phyloP scores from a whole-genome alignment of 2,888 invertebrate species.

The Stenoptilia bipunctidactyla region DNA sequence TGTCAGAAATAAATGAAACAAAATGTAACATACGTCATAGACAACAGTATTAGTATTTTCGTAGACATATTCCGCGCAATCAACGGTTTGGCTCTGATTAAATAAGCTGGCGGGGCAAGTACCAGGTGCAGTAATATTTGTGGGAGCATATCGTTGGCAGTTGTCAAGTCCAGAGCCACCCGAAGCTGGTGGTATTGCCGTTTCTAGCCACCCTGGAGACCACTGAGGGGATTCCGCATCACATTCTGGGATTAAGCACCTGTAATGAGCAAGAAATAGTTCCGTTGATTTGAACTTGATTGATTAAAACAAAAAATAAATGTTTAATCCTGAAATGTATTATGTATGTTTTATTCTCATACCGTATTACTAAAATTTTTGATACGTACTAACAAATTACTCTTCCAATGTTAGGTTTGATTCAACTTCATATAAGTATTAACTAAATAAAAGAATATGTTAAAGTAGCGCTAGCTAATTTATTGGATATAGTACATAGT shows the following conservation, averaged over 20 bases:
- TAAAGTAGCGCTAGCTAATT: too few relatives aligned
- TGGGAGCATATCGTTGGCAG: slow-evolving; percentile 46
- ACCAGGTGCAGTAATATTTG: slow-evolving; percentile 8
- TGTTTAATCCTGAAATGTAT: slow-evolving; percentile 40
- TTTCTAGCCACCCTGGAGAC: slow-evolving; percentile 47
- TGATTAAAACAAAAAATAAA: slow-evolving; percentile 48
- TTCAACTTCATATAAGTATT: too few relatives aligned
- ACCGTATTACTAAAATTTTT: too few relatives aligned
- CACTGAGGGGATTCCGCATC: slow-evolving; percentile 29
- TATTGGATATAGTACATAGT: too few relatives aligned
- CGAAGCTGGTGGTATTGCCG: slow-evolving; percentile 44
- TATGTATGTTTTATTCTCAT: too few relatives aligned
- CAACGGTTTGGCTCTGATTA: slow-evolving; percentile 18
- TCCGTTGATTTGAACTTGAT: too few relatives aligned
- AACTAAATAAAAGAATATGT: too few relatives aligned
- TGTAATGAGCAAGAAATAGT: too few relatives aligned
- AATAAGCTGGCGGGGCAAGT: slow-evolving; percentile 37
- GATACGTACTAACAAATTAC: too few relatives aligned
- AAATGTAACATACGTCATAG: slow-evolving; percentile 37
- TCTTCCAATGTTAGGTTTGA: too few relatives aligned
- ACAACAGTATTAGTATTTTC: slow-evolving; percentile 39
- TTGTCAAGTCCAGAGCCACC: slow-evolving; percentile 35
- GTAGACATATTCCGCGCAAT: slow-evolving; percentile 36
- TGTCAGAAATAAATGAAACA: background rate
- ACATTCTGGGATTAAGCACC: slow-evolving; percentile 40